phyloP scores from a whole-genome alignment of 2,888 invertebrate species.

The Cephonodes hylas region DNA sequence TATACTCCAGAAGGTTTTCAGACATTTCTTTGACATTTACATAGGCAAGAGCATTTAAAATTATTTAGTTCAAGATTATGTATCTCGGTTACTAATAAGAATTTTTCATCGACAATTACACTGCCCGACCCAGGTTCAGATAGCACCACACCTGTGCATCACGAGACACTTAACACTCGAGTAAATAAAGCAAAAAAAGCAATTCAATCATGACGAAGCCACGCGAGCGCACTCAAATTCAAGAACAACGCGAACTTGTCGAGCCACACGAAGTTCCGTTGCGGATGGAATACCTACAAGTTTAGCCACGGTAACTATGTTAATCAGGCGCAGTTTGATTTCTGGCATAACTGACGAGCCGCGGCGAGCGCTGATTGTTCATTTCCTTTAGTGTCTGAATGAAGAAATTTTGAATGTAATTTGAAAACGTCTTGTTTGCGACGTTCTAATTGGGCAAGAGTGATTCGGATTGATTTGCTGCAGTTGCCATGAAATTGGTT shows the following conservation, averaged over 20 bases:
- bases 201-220: background rate
- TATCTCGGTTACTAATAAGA: too few species aligned
- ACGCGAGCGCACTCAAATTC: background rate
- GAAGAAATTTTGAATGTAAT: background rate
- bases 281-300: conserved; percentile 12
- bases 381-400: background rate
- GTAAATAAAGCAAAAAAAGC: background rate
- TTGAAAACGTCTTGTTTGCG: background rate
- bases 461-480: background rate
- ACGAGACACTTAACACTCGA: too few species aligned
- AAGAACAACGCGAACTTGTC: conserved; percentile 2
- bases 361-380: background rate
- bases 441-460: background rate
- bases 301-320: conserved; percentile 9
- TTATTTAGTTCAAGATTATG: too few species aligned
- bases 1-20: too few species aligned
- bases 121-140: too few species aligned
- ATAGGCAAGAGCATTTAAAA: too few species aligned
- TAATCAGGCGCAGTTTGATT: conserved; percentile 14
- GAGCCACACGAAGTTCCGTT: conserved; percentile 1
- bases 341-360: conserved; percentile 7
- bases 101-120: too few species aligned
- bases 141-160: too few species aligned
- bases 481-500: too few species aligned
- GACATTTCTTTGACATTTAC: too few species aligned